phyloP scores from a whole-genome alignment of 2,888 invertebrate species.

The Tenthredo scrophulariae region DNA sequence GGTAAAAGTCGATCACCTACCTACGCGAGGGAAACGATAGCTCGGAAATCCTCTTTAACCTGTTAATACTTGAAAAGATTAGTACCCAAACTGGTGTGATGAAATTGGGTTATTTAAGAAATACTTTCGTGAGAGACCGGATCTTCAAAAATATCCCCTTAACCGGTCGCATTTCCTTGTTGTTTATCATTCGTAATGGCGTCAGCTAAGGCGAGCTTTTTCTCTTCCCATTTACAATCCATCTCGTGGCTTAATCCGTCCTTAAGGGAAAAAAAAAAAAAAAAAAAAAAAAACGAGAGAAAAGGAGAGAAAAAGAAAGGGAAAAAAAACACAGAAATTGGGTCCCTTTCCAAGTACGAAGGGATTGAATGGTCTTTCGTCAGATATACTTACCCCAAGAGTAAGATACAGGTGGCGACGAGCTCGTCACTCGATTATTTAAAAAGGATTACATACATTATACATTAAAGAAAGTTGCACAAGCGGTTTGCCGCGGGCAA shows the following conservation, averaged over 20 bases:
- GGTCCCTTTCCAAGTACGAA: neutral
- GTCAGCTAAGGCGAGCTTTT: neutral
- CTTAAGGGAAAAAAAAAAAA: neutral
- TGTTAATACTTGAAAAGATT: neutral
- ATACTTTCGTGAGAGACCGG: constrained; percentile 9
- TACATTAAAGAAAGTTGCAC: constrained; percentile 31
- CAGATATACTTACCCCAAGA: neutral
- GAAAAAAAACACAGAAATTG: too few relatives aligned
- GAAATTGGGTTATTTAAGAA: neutral
- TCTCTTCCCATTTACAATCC: constrained; percentile 29
- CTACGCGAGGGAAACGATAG: neutral
- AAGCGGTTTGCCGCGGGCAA: constrained; percentile 5
- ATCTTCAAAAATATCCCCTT: neutral
- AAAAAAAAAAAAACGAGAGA: neutral
- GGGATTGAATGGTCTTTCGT: neutral
- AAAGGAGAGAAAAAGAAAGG: neutral
- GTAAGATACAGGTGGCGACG: neutral
- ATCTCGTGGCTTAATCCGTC: constrained; percentile 27
- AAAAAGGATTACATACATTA: constrained; percentile 32
- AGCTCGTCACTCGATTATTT: constrained; percentile 2
- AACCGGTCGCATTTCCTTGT: constrained; percentile 19
- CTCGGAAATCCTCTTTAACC: neutral
- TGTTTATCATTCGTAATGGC: constrained; percentile 31
- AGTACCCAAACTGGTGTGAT: neutral
- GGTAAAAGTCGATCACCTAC: neutral